Evolutionary conservation across 2,113 vertebrate genomes (phyloP).

Genomic region (Oncorhynchus masou): DNA sequence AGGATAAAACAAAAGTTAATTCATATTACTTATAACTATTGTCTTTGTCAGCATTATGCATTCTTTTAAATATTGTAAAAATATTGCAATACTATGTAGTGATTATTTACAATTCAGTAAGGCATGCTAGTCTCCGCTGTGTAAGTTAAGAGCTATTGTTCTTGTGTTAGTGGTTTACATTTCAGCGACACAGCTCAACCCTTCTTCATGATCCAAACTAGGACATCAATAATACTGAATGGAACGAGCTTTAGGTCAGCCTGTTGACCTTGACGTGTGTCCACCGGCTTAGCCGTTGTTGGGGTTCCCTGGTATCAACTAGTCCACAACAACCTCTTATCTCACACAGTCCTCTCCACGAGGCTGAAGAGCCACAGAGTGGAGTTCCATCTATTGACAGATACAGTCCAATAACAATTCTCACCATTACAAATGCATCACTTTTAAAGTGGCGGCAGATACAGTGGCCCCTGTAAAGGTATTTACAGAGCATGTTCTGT

Average conservation of each 20-base stretch:
- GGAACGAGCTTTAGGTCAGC: not conserved
- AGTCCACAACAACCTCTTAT: not conserved
- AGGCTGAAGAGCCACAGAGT: not conserved
- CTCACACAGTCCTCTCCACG: not conserved
- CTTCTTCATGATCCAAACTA: not conserved
- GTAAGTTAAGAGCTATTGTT: slow-evolving; percentile 12
- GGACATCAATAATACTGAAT: not conserved
- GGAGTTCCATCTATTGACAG: not conserved
- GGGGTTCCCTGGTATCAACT: not conserved
- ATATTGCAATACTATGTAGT: slow-evolving; percentile 45
- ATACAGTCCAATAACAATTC: not conserved
- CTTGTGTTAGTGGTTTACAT: slow-evolving; percentile 31
- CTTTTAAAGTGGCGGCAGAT: not conserved
- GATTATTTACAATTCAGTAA: slow-evolving; percentile 52
- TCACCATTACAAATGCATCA: not conserved
- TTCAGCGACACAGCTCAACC: slow-evolving; percentile 19
- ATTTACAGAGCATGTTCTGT: too few species aligned
- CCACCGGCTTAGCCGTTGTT: not conserved
- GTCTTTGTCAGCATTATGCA: slow-evolving; percentile 37
- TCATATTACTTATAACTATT: too few species aligned
- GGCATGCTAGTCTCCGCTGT: slow-evolving; percentile 55
- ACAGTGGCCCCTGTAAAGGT: too few species aligned
- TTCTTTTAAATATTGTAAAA: slow-evolving; percentile 46
- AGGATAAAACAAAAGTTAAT: too few species aligned
- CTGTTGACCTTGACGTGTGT: not conserved